Evolutionary conservation across 2,888 invertebrate genomes (phyloP), one percentile per base, ranked within the genome.

Genomic region (Mylabris sibirica): DNA sequence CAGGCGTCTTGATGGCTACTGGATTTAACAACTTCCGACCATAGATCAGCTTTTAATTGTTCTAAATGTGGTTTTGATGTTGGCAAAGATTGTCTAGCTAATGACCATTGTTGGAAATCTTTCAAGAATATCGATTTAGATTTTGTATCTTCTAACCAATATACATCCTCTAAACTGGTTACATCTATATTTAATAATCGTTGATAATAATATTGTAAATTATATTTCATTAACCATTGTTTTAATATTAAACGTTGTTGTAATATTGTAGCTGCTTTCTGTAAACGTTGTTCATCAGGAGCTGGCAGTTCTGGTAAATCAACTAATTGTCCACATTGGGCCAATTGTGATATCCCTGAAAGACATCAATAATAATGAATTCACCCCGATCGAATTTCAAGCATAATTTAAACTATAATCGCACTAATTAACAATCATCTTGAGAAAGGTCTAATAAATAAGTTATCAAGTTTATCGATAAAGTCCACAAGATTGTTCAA

Each of bases 1-100:
- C 95, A 95, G 63, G 94, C 94, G 87, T 94, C 94, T 82, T 94
- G 93, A 80, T 95, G 94, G 81, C 92, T 92, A 83, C 93, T 93
- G 78, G 89, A 92, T 85, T 94, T 95, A 64, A 93, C 95, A 63
- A 94, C 95, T 63, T 92, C 91, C 72, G 92, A 94, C 95, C 94
- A 95, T 26, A 96, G 88, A 80, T 94, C 93, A 1, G 91, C 90
- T 83, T 95, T 96, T 53, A 95, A 85, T 44, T 90, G 88, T 78
- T 93, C 92, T 79, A 96, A 86, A 79, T 91, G 91, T 74, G 92
- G 90, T 84, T 94, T 94, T 75, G 93, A 93, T 22, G 92, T 94
- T 72, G 95, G 95, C 77, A 95, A 86, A 68, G 92, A 91, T 85
- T 94, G 94, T 3, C 95, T 88, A 41, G 94, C 94, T 69, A 91